Evolutionary conservation across 2,888 invertebrate species (phyloP).

Genomic region (Drosophila maculinotata): DNA sequence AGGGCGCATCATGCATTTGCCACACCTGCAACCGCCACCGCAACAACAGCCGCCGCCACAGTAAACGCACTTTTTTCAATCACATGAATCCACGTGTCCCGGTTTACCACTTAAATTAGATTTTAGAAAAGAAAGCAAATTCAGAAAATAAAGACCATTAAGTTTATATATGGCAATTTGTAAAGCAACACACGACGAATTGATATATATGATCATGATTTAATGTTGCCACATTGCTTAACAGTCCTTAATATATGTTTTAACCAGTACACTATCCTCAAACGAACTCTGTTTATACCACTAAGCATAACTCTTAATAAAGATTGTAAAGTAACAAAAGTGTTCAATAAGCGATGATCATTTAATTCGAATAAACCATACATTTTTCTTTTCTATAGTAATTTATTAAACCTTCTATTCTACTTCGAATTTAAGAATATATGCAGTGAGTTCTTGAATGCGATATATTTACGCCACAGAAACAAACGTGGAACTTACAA

Average conservation of each 20-base stretch:
- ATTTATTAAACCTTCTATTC: too few relatives aligned
- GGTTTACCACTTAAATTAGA: constrained; percentile 47
- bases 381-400: too few relatives aligned
- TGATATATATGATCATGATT: constrained; percentile 11
- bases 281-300: constrained; percentile 40
- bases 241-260: constrained; percentile 35
- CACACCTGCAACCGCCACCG: constrained; percentile 19
- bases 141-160: constrained; percentile 1
- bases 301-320: constrained; percentile 51
- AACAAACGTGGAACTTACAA: too few relatives aligned
- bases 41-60: constrained; percentile 20
- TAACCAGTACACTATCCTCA: constrained; percentile 37
- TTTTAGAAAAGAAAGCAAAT: constrained; percentile 22
- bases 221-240: constrained; percentile 17
- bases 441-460: too few relatives aligned
- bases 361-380: too few relatives aligned
- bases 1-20: constrained; percentile 56
- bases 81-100: constrained; percentile 10
- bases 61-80: constrained; percentile 25
- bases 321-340: constrained; percentile 31
- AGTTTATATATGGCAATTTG: constrained; percentile 15
- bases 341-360: not conserved
- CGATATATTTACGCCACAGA: too few relatives aligned
- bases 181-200: constrained; percentile 17
- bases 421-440: too few relatives aligned